These are phyloP conservation scores for Caerostris darwini DNA, from an alignment of 1,140 invertebrate genomes.

Conservation along the genomic window DNA sequence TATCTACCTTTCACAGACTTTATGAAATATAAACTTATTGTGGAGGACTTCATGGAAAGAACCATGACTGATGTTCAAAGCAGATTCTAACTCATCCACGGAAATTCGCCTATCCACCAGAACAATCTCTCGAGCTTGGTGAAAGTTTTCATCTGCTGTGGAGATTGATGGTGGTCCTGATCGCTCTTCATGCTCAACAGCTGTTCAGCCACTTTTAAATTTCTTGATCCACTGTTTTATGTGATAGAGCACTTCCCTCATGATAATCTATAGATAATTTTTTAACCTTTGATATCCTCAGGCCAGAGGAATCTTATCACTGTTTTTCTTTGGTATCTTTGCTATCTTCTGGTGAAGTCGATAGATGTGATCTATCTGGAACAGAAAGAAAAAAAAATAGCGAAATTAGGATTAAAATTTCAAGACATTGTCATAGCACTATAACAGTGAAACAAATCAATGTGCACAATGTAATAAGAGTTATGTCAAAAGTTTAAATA, in stretches of 20 bases:
- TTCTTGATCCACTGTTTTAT: neutral
- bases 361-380: no score
- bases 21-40: no score
- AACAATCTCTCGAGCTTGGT: conserved; percentile 51
- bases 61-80: conserved; percentile 37
- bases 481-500: no score
- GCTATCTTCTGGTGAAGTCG: no score
- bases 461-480: no score
- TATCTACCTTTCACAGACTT: no score
- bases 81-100: neutral
- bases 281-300: neutral
- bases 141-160: conserved; percentile 35
- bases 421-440: no score
- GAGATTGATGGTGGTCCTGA: conserved; percentile 7
- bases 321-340: neutral
- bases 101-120: conserved; percentile 27
- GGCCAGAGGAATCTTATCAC: neutral
- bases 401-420: no score
- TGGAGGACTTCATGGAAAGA: neutral
- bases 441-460: no score
- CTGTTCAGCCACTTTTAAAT: conserved; percentile 50
- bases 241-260: neutral
- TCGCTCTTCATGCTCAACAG: neutral
- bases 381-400: no score
- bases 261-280: neutral